These are phyloP conservation scores for Linepithema humile DNA, from an alignment of 1,140 invertebrate genomes.

Conservation along the genomic window DNA sequence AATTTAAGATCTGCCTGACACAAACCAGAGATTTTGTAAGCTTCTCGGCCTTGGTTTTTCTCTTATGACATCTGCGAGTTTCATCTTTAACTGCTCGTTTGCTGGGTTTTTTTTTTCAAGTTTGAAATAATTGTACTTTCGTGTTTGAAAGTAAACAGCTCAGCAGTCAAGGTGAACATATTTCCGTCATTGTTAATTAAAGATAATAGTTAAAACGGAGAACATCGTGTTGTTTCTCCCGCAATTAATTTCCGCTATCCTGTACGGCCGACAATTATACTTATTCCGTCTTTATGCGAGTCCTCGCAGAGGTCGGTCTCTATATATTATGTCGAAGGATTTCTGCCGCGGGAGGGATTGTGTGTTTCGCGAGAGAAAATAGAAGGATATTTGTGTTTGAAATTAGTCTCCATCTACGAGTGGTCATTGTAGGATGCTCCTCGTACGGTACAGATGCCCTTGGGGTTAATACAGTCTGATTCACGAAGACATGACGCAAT, in stretches of 20 bases:
- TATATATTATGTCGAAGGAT: neutral
- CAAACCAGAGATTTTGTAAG: neutral
- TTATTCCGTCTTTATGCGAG: neutral
- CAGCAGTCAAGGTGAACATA: neutral
- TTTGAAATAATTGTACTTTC: neutral
- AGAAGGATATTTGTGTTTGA: neutral
- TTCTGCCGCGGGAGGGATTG: neutral
- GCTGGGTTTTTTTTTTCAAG: neutral
- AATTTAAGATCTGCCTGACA: neutral
- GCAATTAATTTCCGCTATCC: constrained; percentile 27
- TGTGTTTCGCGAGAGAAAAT: constrained; percentile 1
- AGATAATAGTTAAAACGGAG: constrained; percentile 63
- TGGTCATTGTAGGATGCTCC: neutral
- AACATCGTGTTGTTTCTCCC: neutral
- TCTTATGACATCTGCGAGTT: neutral
- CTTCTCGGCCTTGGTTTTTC: neutral
- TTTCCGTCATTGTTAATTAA: constrained; percentile 40
- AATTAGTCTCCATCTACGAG: constrained; percentile 24
- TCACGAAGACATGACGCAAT: constrained; percentile 12
- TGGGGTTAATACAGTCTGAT: constrained; percentile 16
- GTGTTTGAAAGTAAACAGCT: neutral
- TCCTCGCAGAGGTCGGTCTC: neutral
- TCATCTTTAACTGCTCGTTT: neutral
- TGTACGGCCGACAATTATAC: constrained; percentile 46
- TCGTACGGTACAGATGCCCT: constrained; percentile 4